Conservation (phyloP, 2,888 invertebrate genomes). For the Oligia strigilis region DNA sequence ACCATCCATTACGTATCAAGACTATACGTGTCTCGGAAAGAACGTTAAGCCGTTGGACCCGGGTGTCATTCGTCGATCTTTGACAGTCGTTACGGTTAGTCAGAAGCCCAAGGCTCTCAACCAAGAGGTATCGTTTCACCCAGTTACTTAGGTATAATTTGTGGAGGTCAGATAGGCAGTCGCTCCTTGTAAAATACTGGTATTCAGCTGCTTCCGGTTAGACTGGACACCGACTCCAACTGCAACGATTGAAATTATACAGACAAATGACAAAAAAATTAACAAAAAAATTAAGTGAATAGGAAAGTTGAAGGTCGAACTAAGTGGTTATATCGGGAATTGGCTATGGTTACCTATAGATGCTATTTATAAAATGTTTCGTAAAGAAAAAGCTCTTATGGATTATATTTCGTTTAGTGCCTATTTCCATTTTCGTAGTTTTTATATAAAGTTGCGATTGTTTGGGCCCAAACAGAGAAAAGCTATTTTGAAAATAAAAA, state of each 20-base stretch:
- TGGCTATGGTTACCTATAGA: not conserved
- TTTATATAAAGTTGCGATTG: not conserved
- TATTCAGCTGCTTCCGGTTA: not conserved
- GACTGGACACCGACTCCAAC: not conserved
- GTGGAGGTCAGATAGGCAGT: not conserved
- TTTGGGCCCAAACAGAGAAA: not conserved
- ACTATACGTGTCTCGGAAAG: not conserved
- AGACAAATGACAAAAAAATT: not conserved
- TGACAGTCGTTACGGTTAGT: not conserved
- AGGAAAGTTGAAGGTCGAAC: not conserved
- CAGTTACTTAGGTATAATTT: not conserved
- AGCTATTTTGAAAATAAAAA: not conserved
- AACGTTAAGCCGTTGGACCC: not conserved
- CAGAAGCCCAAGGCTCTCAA: too few species aligned
- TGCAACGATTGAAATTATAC: not conserved
- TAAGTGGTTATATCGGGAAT: slow-evolving; percentile 21
- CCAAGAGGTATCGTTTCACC: not conserved
- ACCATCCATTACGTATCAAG: not conserved
- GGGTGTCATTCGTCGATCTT: not conserved
- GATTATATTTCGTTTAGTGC: slow-evolving; percentile 36
- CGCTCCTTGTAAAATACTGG: not conserved
- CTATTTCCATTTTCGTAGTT: slow-evolving; percentile 24
- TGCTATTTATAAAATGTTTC: slow-evolving; percentile 8
- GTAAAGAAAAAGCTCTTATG: slow-evolving; percentile 39
- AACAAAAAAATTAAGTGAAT: slow-evolving; percentile 1